Conservation (phyloP, 2,888 invertebrate genomes). For the Rapana venosa region DNA sequence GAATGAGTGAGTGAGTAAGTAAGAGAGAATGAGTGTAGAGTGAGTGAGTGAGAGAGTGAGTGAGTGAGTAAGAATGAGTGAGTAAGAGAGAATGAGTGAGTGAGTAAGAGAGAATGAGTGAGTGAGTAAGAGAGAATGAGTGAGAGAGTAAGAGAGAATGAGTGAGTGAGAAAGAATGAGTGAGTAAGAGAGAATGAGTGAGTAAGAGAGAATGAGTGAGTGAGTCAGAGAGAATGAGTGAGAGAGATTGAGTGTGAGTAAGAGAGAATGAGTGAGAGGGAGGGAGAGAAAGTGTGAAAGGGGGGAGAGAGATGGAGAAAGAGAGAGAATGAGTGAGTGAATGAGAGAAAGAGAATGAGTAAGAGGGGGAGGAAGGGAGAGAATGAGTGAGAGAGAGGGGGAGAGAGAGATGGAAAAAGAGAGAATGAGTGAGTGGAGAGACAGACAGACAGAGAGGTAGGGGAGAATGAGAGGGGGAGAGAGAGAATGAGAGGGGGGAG, state of each 20-base stretch:
- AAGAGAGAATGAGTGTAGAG: background rate
- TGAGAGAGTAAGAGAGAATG: too few relatives aligned
- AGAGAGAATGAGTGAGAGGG: background rate
- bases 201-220: too few relatives aligned
- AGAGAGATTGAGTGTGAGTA: background rate
- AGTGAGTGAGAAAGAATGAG: background rate
- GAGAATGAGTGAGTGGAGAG: background rate
- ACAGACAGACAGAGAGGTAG: too few relatives aligned
- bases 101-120: too few relatives aligned
- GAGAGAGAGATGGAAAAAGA: background rate
- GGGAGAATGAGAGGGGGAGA: background rate
- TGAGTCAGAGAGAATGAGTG: background rate
- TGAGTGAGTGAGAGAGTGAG: conserved; percentile 3
- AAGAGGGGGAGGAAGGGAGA: background rate
- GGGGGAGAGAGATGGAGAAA: too few relatives aligned
- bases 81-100: background rate
- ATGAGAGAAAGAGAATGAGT: conserved; percentile 1
- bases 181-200: background rate
- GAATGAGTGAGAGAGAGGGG: background rate
- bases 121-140: too few relatives aligned
- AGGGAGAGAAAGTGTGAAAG: too few relatives aligned
- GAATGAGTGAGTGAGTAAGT: background rate
- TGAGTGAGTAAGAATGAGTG: background rate
- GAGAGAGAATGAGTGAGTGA: background rate
- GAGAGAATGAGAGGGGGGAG: background rate